Evolutionary conservation across 2,797 vertebrate species (phyloP).

Genomic region (Anolis apletophallus): DNA sequence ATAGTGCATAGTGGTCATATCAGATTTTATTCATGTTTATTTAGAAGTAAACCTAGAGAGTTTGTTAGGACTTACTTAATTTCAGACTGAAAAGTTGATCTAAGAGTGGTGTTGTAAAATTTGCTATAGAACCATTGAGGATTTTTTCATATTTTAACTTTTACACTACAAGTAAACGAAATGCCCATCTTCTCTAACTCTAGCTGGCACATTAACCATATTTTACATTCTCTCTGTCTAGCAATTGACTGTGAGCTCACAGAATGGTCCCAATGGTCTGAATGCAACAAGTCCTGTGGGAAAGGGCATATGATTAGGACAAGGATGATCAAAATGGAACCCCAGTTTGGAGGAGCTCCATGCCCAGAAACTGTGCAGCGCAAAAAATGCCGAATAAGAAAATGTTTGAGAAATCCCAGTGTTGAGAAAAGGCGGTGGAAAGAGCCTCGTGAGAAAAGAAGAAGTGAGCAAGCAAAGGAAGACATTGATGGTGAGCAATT

Average conservation of each 20-base stretch:
- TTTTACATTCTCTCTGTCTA: constrained; percentile 61
- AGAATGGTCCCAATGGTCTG: constrained; percentile 96
- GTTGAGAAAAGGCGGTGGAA: constrained; percentile 91
- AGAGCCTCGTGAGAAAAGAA: constrained; percentile 90
- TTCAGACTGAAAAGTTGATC: not conserved
- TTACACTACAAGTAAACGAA: not conserved
- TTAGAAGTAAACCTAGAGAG: not conserved
- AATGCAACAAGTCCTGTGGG: constrained; percentile 98
- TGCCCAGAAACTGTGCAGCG: constrained; percentile 94
- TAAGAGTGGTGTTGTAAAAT: not conserved
- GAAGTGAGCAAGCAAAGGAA: constrained; percentile 85
- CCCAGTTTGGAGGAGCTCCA: constrained; percentile 92
- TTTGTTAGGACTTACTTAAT: not conserved
- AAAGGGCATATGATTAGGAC: constrained; percentile 96
- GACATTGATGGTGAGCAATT: constrained; percentile 84
- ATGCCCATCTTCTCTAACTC: not conserved
- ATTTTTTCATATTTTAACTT: fast-evolving
- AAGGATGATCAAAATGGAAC: constrained; percentile 90
- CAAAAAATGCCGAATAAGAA: constrained; percentile 92
- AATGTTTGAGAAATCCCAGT: constrained; percentile 87
- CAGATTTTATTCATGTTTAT: not conserved
- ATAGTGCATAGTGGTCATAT: no score
- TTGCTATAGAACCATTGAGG: not conserved
- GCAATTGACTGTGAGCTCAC: constrained; percentile 92
- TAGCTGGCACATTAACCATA: not conserved